phyloP scores from a whole-genome alignment of 2,888 invertebrate species.

The Acanthosepion pharaonis region DNA sequence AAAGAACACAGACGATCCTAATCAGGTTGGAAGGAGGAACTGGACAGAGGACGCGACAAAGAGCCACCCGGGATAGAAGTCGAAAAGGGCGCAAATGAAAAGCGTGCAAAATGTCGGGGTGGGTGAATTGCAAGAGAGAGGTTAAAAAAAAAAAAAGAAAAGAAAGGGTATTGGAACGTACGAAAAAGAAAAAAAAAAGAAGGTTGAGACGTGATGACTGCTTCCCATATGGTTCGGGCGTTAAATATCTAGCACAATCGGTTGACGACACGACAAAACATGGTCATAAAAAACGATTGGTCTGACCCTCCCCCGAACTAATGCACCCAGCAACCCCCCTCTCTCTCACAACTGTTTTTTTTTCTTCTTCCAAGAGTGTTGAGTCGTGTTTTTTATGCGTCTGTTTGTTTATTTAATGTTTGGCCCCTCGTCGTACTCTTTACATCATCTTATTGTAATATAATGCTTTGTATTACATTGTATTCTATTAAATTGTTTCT shows the following conservation, averaged over 20 bases:
- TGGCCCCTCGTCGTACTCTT: not conserved
- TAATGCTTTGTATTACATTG: not conserved
- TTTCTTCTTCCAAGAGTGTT: not conserved
- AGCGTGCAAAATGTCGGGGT: not conserved
- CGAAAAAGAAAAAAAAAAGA: not conserved
- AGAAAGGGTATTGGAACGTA: not conserved
- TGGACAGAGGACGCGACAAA: not conserved
- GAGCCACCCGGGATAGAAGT: not conserved
- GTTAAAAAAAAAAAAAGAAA: not conserved
- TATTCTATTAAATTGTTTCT: not conserved
- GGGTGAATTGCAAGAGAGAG: not conserved
- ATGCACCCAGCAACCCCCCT: not conserved
- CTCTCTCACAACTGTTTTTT: not conserved
- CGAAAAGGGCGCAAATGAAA: not conserved
- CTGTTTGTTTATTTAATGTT: not conserved
- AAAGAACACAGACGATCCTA: not conserved
- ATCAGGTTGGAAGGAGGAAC: not conserved
- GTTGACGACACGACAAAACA: not conserved
- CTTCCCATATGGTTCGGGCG: constrained; percentile 17
- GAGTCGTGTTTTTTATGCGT: not conserved
- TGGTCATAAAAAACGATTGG: constrained; percentile 13
- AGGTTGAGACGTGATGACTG: not conserved
- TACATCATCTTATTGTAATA: constrained; percentile 33
- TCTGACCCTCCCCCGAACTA: not conserved
- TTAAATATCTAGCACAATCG: not conserved